Conservation (phyloP, 2,888 invertebrate genomes). For the Trichacis sp. region DNA sequence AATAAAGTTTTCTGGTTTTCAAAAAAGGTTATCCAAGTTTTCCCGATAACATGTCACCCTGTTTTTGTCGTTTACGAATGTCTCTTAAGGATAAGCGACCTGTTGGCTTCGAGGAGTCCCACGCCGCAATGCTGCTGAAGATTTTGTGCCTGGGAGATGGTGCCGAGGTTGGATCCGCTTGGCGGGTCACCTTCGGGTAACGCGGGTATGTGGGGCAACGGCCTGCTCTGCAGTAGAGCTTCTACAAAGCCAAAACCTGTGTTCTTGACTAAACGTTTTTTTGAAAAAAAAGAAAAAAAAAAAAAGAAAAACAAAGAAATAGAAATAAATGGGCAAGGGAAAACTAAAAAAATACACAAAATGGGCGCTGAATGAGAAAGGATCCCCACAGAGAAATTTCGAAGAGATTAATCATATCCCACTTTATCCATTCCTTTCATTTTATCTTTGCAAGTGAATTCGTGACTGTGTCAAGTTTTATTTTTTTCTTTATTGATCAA, state of each 20-base stretch:
- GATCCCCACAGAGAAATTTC: too few species aligned
- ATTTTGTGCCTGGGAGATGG: slow-evolving; percentile 63
- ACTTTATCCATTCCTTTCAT: too few species aligned
- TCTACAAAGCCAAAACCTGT: slow-evolving; percentile 74
- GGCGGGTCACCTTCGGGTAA: slow-evolving; percentile 80
- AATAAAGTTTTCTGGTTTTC: too few species aligned
- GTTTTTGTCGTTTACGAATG: too few species aligned
- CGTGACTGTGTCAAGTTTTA: too few species aligned
- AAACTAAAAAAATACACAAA: too few species aligned
- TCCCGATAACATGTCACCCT: too few species aligned
- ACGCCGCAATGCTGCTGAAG: slow-evolving; percentile 62
- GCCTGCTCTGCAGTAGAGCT: slow-evolving; percentile 92
- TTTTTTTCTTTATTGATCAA: too few species aligned
- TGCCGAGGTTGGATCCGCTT: slow-evolving; percentile 65
- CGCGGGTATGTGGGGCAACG: slow-evolving; percentile 93
- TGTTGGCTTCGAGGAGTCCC: slow-evolving; percentile 68
- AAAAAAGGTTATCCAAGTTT: too few species aligned
- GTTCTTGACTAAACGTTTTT: not conserved
- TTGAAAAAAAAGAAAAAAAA: not conserved
- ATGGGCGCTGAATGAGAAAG: too few species aligned
- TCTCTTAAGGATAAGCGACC: slow-evolving; percentile 46
- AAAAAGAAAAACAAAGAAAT: not conserved
- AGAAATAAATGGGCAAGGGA: not conserved
- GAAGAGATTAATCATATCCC: too few species aligned
- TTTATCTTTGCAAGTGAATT: too few species aligned